phyloP scores from a whole-genome alignment of 2,797 vertebrate species.

The Hyperoplus immaculatus region DNA sequence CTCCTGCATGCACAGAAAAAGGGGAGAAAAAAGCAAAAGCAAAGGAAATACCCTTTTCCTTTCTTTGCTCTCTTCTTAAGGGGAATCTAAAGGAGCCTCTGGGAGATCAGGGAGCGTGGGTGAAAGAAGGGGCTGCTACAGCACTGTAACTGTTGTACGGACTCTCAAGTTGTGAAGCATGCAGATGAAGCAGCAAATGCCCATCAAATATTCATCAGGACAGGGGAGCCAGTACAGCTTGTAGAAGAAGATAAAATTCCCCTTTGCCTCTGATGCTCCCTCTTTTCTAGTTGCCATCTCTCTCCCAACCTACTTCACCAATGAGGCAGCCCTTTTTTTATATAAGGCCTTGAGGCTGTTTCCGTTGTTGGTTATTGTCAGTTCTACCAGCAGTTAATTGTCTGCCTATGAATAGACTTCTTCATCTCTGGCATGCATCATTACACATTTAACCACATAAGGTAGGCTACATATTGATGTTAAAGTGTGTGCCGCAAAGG shows the following conservation, averaged over 20 bases:
- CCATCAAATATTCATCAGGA: conserved; percentile 82
- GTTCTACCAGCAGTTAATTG: neutral
- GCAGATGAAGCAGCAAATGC: conserved; percentile 80
- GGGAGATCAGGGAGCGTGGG: conserved; percentile 52
- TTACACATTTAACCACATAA: neutral
- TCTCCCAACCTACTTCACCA: conserved; percentile 12
- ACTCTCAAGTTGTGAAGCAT: conserved; percentile 74
- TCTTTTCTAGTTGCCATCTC: conserved; percentile 8
- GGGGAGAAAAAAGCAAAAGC: neutral
- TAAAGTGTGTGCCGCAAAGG: conserved; percentile 7
- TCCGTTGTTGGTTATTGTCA: neutral
- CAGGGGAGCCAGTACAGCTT: conserved; percentile 68
- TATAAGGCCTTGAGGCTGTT: conserved; percentile 6
- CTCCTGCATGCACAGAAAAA: neutral
- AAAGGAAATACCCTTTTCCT: conserved; percentile 10
- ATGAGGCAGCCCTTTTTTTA: neutral
- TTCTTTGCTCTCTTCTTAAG: conserved; percentile 25
- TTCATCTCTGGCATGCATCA: neutral
- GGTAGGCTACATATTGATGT: neutral
- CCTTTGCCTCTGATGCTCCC: conserved; percentile 33
- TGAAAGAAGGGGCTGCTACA: conserved; percentile 41
- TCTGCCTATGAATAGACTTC: neutral
- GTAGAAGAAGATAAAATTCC: conserved; percentile 68
- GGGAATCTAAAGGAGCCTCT: conserved; percentile 56
- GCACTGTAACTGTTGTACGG: conserved; percentile 51